Evolutionary conservation across 2,797 vertebrate species (phyloP), one percentile per base, ranked within the genome.

Genomic region (Sebastes minor): DNA sequence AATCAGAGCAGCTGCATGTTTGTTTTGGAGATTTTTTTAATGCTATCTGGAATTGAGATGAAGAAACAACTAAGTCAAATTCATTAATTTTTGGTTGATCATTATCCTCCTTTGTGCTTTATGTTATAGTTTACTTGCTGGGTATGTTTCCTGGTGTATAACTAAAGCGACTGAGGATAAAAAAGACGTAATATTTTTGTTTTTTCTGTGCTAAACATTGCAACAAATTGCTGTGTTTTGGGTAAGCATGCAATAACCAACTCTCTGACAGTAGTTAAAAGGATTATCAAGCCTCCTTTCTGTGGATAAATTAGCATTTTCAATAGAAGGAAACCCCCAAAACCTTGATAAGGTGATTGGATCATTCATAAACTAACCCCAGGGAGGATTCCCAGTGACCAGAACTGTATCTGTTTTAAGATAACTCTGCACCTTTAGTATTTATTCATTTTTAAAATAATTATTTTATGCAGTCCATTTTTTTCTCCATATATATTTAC

Each of bases 121-220:
- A 8, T 22, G 20, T 32, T 3, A 32, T 32, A 46, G 9, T 2
- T 20, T 12, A 66, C 23, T 7, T 20, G 6, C 52, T 27, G 53
- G 22, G 3, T 12, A 46, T 12, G 10, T 30, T 30, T 46, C 33
- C 20, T 28, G 14, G 30, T 18, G 6, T 69, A 42, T 13, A 55
- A 23, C 13, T 23, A 0, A 63, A 64, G 16, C 3, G 3, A 35
- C 6, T 38, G 0, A 8, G 4, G 7, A 4, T 18, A 30, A 52
- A 52, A 28, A 28, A 46, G 2, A 61, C 1, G 1, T 8, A 30
- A 18, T 8, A 32, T 53, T 52, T 60, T 49, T 4, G 20, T 49
- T 62, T 61, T 16, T 20, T 60, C 3, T 0, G 5, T n/a, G 23
- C 2, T 8, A 10, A 42, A 71, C 27, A 53, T 22, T 32, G 14